Percentiles rank a stretch among this genome's conserved stretches.
Conservation (phyloP, 2,888 invertebrate species). For the Epirrita christyi region DNA sequence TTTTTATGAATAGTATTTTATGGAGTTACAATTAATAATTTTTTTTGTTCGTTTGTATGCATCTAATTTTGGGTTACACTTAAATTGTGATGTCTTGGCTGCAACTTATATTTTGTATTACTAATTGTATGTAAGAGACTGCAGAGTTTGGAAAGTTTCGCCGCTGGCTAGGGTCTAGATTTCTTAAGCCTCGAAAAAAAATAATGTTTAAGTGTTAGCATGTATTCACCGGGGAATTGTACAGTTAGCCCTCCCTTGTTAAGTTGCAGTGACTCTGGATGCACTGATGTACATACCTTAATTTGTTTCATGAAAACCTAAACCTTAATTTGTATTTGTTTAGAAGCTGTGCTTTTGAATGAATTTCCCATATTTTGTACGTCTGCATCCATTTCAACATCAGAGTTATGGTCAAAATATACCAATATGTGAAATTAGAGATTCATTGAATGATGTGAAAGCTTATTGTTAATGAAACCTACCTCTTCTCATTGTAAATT, state of each 20-base stretch:
- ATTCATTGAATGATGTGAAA: conserved; percentile 67
- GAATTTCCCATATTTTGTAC: conserved; percentile 57
- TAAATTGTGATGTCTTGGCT: conserved; percentile 63
- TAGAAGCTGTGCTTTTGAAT: conserved; percentile 75
- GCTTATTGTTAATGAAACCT: conserved; percentile 80
- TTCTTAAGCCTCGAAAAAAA: conserved; percentile 79
- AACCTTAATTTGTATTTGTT: conserved; percentile 62
- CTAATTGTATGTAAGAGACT: conserved; percentile 61
- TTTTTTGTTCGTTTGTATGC: conserved; percentile 47
- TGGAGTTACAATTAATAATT: conserved; percentile 39
- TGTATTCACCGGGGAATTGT: conserved; percentile 83
- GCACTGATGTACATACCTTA: conserved; percentile 70
- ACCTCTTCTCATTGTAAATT: conserved; percentile 83
- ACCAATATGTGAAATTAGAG: conserved; percentile 80
- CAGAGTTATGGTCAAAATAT: conserved; percentile 75
- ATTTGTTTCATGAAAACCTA: conserved; percentile 76
- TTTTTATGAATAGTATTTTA: conserved; percentile 44
- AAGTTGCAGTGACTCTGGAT: conserved; percentile 83
- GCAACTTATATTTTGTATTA: conserved; percentile 60
- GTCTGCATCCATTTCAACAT: conserved; percentile 63
- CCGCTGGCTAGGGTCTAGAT: conserved; percentile 79
- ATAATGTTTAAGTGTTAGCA: conserved; percentile 84
- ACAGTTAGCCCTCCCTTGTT: conserved; percentile 85
- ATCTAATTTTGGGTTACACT: conserved; percentile 60
- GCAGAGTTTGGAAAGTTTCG: conserved; percentile 83